A percentile compares a stretch with the other conserved stretches of the same genome.
Conservation (phyloP, 2,797 vertebrate genomes). For the Sardinella longiceps region DNA sequence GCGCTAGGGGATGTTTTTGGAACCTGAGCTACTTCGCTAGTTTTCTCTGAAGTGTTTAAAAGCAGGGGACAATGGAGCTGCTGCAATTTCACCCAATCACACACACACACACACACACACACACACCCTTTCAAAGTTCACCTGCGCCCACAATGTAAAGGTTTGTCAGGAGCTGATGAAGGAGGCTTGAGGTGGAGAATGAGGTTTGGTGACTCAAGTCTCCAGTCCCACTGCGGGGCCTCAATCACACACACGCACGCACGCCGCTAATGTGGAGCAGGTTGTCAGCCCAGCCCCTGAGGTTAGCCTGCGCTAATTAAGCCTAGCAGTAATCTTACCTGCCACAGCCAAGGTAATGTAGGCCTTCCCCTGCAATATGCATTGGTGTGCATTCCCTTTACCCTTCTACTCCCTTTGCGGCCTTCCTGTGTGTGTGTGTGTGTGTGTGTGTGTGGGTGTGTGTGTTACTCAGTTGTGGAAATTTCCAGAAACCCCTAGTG, state of each 20-base stretch:
- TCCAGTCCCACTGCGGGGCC: neutral
- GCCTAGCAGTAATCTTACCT: slow-evolving; percentile 6
- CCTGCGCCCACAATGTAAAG: neutral
- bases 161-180: neutral
- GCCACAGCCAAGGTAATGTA: neutral
- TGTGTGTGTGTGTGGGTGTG: neutral
- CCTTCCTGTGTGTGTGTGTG: neutral
- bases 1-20: neutral
- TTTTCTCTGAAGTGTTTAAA: neutral
- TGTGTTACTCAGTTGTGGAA: neutral
- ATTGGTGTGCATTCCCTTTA: neutral
- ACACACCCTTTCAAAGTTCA: neutral
- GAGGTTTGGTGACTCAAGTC: neutral
- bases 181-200: neutral
- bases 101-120: neutral
- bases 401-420: neutral
- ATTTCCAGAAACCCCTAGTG: neutral
- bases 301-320: slow-evolving; percentile 13
- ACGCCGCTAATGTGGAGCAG: neutral
- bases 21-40: neutral
- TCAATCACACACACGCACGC: neutral
- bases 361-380: neutral
- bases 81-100: neutral
- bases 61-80: neutral
- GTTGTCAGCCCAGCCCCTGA: neutral